Base-by-base conservation (phyloP, 2,113 vertebrate species). In the Podarcis cretensis region DNA sequence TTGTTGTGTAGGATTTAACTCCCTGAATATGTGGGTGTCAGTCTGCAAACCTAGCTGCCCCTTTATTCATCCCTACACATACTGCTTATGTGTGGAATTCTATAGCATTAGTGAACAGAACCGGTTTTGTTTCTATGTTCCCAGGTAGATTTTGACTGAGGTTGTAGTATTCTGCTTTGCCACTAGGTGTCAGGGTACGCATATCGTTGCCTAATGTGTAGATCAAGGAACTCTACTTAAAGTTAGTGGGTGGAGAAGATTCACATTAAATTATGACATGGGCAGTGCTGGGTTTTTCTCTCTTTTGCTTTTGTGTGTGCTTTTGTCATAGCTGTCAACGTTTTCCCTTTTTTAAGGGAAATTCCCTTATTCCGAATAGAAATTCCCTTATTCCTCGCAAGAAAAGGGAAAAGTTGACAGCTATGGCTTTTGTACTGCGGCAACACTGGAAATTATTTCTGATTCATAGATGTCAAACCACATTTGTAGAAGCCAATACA, bases 151-250 rank as follows among this genome's bases (percentile, higher is more conserved):
- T 57, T 73, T 30, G 21, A 8, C n/a, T 65, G 59, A 37, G n/a
- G 16, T n/a, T 84, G 23, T 40, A 57, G 25, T 37, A 30, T 66
- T 84, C 23, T 37, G 14, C 20, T 69, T 78, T 84, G 23, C 40
- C 81, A 84, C 73, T 84, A 78, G 87, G 84, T 84, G 87, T 27
- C 87, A 84, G 73, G 1, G 14, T 84, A 54, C 16, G 4, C 40
- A 32, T 78, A 82, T 16, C 35, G 40, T 18, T 73, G 66, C 30
- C 20, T 12, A 43, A 21, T 27, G 5, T 66, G 13, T 10, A 8
- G 16, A 30, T 81, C 13, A 74, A 74, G 57, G 27, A 81, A 81
- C 18, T 82, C 43, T 18, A 14, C 48, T 63, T 74, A 21, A 16
- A 63, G 59, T 16, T 65, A 32, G 57, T 27, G 27, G 9, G 35